A percentile compares a stretch with the other conserved stretches of the same genome.
phyloP scores from a whole-genome alignment of 1,140 invertebrate genomes.

The Leptinotarsa undecemlineata region DNA sequence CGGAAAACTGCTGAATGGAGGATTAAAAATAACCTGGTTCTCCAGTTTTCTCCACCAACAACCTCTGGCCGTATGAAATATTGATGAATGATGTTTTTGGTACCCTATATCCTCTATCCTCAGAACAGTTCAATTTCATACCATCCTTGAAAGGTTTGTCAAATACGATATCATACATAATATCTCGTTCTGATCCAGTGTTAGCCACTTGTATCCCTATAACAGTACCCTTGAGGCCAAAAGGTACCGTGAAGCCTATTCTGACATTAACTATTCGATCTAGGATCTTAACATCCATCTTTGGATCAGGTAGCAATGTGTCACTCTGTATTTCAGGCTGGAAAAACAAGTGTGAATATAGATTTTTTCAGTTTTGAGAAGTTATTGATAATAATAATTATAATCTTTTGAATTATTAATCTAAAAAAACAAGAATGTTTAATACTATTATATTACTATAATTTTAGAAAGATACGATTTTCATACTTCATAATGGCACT shows the following conservation, averaged over 20 bases:
- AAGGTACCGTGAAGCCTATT: constrained; percentile 74
- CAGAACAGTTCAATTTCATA: constrained; percentile 60
- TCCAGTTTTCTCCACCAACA: constrained; percentile 55
- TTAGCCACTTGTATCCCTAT: constrained; percentile 68
- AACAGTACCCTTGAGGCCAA: constrained; percentile 81
- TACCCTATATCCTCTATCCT: constrained; percentile 60
- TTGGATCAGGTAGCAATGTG: constrained; percentile 67
- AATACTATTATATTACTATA: too few relatives aligned
- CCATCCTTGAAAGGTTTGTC: constrained; percentile 76
- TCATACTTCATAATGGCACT: too few relatives aligned
- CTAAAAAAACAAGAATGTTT: too few relatives aligned
- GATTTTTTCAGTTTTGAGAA: too few relatives aligned
- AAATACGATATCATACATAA: constrained; percentile 75
- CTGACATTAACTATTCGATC: constrained; percentile 83
- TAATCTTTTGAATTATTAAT: too few relatives aligned
- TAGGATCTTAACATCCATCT: constrained; percentile 69
- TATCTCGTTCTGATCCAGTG: constrained; percentile 56
- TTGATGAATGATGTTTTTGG: constrained; percentile 64
- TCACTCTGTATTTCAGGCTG: constrained; percentile 61
- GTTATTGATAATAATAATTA: not conserved
- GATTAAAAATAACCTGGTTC: constrained; percentile 40
- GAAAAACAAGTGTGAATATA: constrained; percentile 10
- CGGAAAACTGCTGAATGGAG: too few relatives aligned
- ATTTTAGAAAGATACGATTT: too few relatives aligned
- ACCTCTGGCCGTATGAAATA: constrained; percentile 59